Evolutionary conservation across 2,797 vertebrate species (phyloP).

Genomic region (Potorous gilbertii): DNA sequence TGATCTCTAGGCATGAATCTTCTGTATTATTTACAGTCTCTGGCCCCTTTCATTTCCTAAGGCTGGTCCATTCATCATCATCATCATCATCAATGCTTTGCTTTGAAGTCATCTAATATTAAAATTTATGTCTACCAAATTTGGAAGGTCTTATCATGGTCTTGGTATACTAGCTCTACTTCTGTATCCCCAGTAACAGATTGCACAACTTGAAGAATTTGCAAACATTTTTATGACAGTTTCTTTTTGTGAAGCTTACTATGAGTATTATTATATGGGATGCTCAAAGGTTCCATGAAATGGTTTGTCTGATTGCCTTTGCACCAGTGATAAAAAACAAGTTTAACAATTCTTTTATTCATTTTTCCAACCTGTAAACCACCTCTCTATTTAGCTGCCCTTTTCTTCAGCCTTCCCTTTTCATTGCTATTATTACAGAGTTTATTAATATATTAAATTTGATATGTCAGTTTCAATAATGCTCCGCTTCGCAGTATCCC

Average conservation of each 20-base stretch:
- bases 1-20: not conserved
- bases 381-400: not conserved
- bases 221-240: not conserved
- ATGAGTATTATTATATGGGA: not conserved
- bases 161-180: not conserved
- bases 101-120: not conserved
- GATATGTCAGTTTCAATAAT: not conserved
- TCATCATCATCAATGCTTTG: not conserved
- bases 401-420: not conserved
- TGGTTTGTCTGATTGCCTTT: not conserved
- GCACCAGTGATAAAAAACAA: not conserved
- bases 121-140: not conserved
- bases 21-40: not conserved
- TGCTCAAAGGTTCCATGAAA: not conserved
- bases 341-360: not conserved
- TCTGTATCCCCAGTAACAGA: not conserved
- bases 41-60: not conserved
- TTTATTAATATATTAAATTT: not conserved
- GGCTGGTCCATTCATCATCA: not conserved
- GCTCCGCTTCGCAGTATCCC: not conserved
- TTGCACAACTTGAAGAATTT: not conserved
- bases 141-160: not conserved
- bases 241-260: not conserved
- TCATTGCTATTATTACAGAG: not conserved
- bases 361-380: not conserved